Conservation (phyloP, 2,888 invertebrate species). For the Luperina nickerlii region DNA sequence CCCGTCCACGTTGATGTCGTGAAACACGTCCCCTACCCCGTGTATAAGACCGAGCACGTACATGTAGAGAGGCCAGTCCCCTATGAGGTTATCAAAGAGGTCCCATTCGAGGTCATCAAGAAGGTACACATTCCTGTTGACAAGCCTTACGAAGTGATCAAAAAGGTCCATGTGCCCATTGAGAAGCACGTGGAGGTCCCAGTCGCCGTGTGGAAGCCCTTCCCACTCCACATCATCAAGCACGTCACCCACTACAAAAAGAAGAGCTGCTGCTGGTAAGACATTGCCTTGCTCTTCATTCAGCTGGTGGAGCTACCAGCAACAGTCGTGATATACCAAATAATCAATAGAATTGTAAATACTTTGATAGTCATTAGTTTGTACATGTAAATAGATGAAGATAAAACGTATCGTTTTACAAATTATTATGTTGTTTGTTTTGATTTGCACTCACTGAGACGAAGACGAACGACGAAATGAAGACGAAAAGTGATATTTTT, state of each 20-base stretch:
- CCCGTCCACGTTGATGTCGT: slow-evolving; percentile 86
- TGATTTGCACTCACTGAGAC: neutral
- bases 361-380: slow-evolving; percentile 86
- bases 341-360: slow-evolving; percentile 88
- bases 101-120: slow-evolving; percentile 85
- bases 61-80: slow-evolving; percentile 87
- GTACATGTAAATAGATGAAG: slow-evolving; percentile 72
- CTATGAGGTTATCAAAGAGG: slow-evolving; percentile 82
- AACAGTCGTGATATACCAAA: slow-evolving; percentile 85
- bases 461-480: neutral
- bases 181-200: slow-evolving; percentile 87
- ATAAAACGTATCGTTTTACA: slow-evolving; percentile 71
- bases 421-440: slow-evolving; percentile 39
- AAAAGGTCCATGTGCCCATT: slow-evolving; percentile 84
- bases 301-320: slow-evolving; percentile 61
- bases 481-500: neutral
- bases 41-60: slow-evolving; percentile 85
- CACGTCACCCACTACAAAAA: slow-evolving; percentile 88
- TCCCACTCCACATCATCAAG: slow-evolving; percentile 87
- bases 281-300: slow-evolving; percentile 47
- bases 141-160: slow-evolving; percentile 86
- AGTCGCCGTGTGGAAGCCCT: slow-evolving; percentile 86
- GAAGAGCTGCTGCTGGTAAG: slow-evolving; percentile 87
- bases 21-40: slow-evolving; percentile 86
- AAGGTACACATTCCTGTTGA: slow-evolving; percentile 85